Conservation (phyloP, 2,797 vertebrate species). For the Morus bassanus region DNA sequence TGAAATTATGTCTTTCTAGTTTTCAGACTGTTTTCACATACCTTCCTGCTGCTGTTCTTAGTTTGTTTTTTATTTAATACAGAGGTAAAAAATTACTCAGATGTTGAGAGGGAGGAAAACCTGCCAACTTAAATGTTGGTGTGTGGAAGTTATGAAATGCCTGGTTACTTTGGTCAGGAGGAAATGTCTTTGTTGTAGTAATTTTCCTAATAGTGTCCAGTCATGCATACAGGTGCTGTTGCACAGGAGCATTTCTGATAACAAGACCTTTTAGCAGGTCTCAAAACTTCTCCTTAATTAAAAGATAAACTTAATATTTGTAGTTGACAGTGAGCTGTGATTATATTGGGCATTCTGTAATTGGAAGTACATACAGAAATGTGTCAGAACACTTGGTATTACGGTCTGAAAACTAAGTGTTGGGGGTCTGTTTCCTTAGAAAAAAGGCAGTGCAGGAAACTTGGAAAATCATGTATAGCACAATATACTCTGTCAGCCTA, state of each 20-base stretch:
- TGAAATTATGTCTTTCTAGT: neutral
- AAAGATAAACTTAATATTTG: neutral
- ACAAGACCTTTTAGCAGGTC: neutral
- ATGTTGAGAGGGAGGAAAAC: neutral
- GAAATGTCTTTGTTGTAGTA: neutral
- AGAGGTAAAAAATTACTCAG: neutral
- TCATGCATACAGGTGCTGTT: neutral
- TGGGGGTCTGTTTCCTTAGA: neutral
- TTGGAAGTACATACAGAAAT: neutral
- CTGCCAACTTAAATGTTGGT: neutral
- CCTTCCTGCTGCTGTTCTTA: neutral
- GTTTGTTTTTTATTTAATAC: neutral
- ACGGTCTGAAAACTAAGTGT: neutral
- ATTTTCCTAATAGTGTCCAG: neutral
- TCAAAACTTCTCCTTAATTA: neutral
- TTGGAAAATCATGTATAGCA: rapidly evolving
- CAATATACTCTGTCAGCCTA: neutral
- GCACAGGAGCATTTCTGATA: neutral
- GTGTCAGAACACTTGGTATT: neutral
- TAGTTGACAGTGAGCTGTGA: neutral
- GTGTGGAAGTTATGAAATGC: neutral
- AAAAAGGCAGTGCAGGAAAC: neutral
- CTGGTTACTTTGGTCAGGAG: neutral
- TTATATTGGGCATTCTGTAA: neutral
- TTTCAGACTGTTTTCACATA: neutral